A percentile compares a stretch with the other conserved stretches of the same genome.
Conservation (phyloP, 2,797 vertebrate genomes). For the Taenioides sp. region DNA sequence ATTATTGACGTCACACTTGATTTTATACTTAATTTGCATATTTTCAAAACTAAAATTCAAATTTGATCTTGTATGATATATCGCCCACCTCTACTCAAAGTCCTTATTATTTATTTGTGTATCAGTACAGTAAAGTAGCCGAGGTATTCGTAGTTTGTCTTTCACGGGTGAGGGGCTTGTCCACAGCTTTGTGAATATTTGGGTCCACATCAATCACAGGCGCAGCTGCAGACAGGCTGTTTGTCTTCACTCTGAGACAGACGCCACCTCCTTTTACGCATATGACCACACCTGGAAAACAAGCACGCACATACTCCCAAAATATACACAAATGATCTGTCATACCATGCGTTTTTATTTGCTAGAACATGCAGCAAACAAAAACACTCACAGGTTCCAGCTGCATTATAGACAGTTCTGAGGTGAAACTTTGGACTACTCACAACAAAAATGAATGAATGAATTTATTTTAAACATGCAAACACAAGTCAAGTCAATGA, state of each 20-base stretch:
- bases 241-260: slow-evolving; percentile 65
- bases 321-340: too few species aligned
- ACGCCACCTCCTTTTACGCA: slow-evolving; percentile 3
- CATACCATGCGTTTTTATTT: too few species aligned
- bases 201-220: slow-evolving; percentile 69
- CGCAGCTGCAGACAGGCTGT: slow-evolving; percentile 66
- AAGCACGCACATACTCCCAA: too few species aligned
- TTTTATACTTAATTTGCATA: not conserved
- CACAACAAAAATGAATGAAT: too few species aligned
- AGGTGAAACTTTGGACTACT: too few species aligned
- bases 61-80: not conserved
- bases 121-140: slow-evolving; percentile 27
- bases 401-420: too few species aligned
- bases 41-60: not conserved
- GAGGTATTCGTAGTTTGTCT: slow-evolving; percentile 59
- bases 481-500: too few species aligned
- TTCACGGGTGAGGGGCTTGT: slow-evolving; percentile 69
- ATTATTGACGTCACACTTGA: not conserved
- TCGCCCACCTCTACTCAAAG: not conserved
- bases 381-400: too few species aligned
- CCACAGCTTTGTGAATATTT: slow-evolving; percentile 52
- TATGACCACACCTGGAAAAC: not conserved
- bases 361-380: too few species aligned
- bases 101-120: slow-evolving; percentile 48
- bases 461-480: too few species aligned